These are phyloP conservation scores for Corythoichthys intestinalis DNA, from an alignment of 2,113 vertebrate species.

Conservation along the genomic window DNA sequence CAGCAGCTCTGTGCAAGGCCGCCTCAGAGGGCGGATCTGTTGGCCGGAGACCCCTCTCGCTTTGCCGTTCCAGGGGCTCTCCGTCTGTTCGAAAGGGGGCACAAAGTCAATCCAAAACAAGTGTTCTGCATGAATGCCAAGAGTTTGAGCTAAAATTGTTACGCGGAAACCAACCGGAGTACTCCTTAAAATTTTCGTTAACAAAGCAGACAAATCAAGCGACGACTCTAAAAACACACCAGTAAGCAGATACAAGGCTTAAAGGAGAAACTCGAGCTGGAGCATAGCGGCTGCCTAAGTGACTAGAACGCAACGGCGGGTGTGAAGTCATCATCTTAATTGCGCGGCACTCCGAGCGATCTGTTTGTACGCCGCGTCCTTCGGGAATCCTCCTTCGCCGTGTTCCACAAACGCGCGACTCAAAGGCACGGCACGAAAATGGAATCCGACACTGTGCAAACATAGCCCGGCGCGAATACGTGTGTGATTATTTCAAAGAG, in stretches of 20 bases:
- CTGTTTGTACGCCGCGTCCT: constrained; percentile 58
- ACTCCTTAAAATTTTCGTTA: too few relatives aligned
- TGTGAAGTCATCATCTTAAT: constrained; percentile 81
- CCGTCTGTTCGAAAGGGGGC: constrained; percentile 76
- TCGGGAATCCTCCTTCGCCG: constrained; percentile 65
- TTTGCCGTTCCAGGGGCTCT: constrained; percentile 95
- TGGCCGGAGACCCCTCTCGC: constrained; percentile 87
- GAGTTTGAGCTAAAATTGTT: neutral
- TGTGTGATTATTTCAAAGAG: constrained; percentile 31
- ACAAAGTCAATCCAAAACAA: neutral
- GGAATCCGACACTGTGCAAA: constrained; percentile 61
- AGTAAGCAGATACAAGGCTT: constrained; percentile 9
- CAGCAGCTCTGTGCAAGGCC: constrained; percentile 97
- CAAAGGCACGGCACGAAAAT: constrained; percentile 72
- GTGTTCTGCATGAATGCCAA: neutral
- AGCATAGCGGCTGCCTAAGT: constrained; percentile 40
- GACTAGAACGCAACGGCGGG: constrained; percentile 56
- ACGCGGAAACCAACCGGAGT: too few relatives aligned
- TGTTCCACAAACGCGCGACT: constrained; percentile 70
- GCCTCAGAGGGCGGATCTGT: constrained; percentile 89
- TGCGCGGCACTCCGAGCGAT: constrained; percentile 63
- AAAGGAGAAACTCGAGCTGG: constrained; percentile 30
- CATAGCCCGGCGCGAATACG: constrained; percentile 41
- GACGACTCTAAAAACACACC: neutral
- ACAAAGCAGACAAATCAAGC: neutral